Evolutionary conservation across 2,797 vertebrate genomes (phyloP).

Genomic region (Helicolenus hilgendorfi): DNA sequence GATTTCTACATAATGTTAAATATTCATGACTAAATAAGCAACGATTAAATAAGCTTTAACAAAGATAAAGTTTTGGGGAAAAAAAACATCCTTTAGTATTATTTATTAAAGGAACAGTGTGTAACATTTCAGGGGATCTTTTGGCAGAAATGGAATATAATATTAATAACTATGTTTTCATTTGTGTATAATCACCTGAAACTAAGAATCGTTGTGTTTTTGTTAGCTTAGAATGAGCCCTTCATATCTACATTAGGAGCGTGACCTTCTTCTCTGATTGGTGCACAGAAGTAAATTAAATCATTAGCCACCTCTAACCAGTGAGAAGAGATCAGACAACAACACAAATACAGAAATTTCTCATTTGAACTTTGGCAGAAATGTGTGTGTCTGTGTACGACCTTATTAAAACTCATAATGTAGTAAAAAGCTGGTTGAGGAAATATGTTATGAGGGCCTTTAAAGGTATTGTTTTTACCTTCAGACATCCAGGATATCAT

Average conservation of each 20-base stretch:
- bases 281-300: background rate
- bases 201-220: too few species aligned
- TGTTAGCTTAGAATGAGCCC: rapidly evolving
- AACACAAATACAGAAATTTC: background rate
- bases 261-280: background rate
- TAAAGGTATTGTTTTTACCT: background rate
- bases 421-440: background rate
- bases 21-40: background rate
- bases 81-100: background rate
- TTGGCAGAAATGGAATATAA: too few species aligned
- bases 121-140: too few species aligned
- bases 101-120: background rate
- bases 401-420: background rate
- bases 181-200: too few species aligned
- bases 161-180: too few species aligned
- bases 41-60: background rate
- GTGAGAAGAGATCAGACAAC: background rate
- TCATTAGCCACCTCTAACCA: background rate
- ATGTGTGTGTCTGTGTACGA: background rate
- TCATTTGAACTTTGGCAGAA: background rate
- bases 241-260: too few species aligned
- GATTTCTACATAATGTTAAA: background rate
- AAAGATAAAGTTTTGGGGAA: background rate
- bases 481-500: background rate
- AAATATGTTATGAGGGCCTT: background rate